Percentiles rank a stretch among this genome's conserved stretches.
Evolutionary conservation across 2,888 invertebrate genomes (phyloP).

Genomic region (Sesia bembeciformis): DNA sequence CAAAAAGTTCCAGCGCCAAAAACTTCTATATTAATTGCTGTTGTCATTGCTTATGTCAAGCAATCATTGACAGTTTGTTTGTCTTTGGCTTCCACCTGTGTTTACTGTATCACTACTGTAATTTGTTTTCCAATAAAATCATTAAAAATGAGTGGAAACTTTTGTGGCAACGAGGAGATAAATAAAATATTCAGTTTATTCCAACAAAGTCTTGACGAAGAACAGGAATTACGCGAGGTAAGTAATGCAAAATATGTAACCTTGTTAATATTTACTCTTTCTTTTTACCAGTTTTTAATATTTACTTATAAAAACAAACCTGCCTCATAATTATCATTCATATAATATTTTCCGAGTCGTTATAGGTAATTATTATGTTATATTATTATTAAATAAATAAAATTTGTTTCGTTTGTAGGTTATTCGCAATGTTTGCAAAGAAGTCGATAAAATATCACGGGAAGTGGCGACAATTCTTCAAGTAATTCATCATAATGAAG

Average conservation of each 20-base stretch:
- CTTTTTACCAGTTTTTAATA: background rate
- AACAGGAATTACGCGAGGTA: slow-evolving; percentile 89
- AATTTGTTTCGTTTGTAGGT: slow-evolving; percentile 51
- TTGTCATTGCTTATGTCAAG: too few relatives aligned
- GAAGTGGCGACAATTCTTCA: slow-evolving; percentile 87
- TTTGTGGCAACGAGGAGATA: slow-evolving; percentile 49
- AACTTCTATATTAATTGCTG: too few relatives aligned
- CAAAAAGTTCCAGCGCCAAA: too few relatives aligned
- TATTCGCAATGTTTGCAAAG: slow-evolving; percentile 80
- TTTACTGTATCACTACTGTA: too few relatives aligned
- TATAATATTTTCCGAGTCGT: background rate
- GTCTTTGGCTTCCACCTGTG: too few relatives aligned
- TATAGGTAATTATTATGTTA: background rate
- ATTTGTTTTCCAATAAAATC: too few relatives aligned
- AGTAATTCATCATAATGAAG: slow-evolving; percentile 84
- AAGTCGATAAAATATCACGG: slow-evolving; percentile 84
- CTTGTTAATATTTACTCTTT: background rate
- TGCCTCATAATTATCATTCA: background rate
- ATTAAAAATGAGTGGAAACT: background rate
- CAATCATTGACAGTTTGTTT: too few relatives aligned
- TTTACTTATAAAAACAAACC: background rate
- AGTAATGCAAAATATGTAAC: background rate
- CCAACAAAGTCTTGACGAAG: slow-evolving; percentile 83
- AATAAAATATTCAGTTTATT: slow-evolving; percentile 81
- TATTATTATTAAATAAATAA: slow-evolving; percentile 7